Evolutionary conservation across 2,113 vertebrate species (phyloP).

Genomic region (Tetraodon nigroviridis): DNA sequence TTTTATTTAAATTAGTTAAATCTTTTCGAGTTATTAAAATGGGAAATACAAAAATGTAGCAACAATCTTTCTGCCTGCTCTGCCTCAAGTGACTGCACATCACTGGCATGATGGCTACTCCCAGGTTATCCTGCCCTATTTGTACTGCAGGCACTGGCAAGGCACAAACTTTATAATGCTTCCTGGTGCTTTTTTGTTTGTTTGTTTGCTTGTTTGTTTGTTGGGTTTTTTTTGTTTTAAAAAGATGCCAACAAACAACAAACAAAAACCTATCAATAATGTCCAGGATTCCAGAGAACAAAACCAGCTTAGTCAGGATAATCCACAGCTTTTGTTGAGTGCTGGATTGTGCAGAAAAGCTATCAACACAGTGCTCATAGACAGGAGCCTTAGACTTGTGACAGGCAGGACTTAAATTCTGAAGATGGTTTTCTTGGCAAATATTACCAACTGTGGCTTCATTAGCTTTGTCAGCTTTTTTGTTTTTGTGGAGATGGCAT

Average conservation of each 20-base stretch:
- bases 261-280: not conserved
- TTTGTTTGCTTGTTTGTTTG: too few relatives aligned
- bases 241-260: not conserved
- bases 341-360: not conserved
- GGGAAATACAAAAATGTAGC: too few relatives aligned
- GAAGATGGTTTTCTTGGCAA: not conserved
- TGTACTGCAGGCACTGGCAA: conserved; percentile 9
- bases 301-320: conserved; percentile 1
- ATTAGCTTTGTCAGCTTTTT: not conserved
- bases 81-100: too few relatives aligned
- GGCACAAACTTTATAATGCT: conserved; percentile 23
- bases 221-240: conserved; percentile 19
- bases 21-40: too few relatives aligned
- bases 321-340: not conserved
- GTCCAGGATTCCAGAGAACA: not conserved
- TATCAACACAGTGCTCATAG: not conserved
- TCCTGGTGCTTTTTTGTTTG: conserved; percentile 7
- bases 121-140: conserved; percentile 29
- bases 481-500: not conserved
- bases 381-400: not conserved
- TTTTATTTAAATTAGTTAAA: too few relatives aligned
- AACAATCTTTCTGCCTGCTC: too few relatives aligned
- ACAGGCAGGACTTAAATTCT: too few relatives aligned
- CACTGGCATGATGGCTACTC: conserved; percentile 6
- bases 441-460: not conserved